Evolutionary conservation across 2,113 vertebrate species (phyloP).

Genomic region (Felis chaus): DNA sequence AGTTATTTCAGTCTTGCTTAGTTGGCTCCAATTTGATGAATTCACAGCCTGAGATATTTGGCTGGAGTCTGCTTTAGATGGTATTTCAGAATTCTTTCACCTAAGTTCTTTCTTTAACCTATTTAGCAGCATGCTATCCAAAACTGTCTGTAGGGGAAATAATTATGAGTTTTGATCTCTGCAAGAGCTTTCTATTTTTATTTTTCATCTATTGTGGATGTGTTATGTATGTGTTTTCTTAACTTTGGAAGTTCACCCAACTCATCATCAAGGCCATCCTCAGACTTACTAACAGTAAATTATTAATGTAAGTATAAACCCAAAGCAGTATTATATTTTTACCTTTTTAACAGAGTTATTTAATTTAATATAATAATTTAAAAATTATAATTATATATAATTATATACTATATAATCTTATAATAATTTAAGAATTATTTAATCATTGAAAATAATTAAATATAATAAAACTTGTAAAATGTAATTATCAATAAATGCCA

Average conservation of each 20-base stretch:
- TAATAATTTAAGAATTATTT: neutral
- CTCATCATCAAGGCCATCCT: neutral
- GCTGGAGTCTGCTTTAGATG: neutral
- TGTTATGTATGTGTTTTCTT: neutral
- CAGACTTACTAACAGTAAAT: neutral
- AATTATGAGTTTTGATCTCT: conserved; percentile 42
- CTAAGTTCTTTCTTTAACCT: conserved; percentile 6
- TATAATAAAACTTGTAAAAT: neutral
- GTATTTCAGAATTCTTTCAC: neutral
- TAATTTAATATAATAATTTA: neutral
- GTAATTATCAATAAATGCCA: neutral
- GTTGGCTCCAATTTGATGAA: neutral
- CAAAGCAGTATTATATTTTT: neutral
- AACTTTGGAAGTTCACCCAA: neutral
- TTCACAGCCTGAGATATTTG: conserved; percentile 23
- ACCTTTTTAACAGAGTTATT: neutral
- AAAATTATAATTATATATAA: neutral
- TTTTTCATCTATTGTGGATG: neutral
- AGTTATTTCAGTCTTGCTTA: neutral
- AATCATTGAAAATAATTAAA: neutral
- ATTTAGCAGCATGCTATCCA: neutral
- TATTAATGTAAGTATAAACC: neutral
- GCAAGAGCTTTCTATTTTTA: neutral
- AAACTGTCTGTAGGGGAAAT: neutral
- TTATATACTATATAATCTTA: no score